Evolutionary conservation across 2,888 invertebrate genomes (phyloP).

Genomic region (Cynaeus angustus): DNA sequence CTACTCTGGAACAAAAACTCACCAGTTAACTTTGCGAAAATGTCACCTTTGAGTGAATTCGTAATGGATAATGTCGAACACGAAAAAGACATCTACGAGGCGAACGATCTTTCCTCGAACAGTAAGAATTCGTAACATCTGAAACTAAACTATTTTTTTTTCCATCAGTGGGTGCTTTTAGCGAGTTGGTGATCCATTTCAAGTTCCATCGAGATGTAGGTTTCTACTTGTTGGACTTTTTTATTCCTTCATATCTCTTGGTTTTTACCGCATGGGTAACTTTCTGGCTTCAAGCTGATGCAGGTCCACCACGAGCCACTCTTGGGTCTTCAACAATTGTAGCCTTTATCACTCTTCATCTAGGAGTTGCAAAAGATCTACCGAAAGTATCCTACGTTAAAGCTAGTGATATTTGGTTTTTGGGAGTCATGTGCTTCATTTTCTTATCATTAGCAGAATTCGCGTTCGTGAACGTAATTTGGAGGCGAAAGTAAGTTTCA

Average conservation of each 20-base stretch:
- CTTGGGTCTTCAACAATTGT: slow-evolving; percentile 89
- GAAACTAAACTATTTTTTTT: too few species aligned
- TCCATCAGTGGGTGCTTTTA: slow-evolving; percentile 84
- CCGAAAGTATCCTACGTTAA: slow-evolving; percentile 94
- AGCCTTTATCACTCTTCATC: slow-evolving; percentile 90
- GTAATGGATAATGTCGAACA: not conserved
- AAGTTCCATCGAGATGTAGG: slow-evolving; percentile 87
- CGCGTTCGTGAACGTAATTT: slow-evolving; percentile 92
- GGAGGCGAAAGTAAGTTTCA: slow-evolving; percentile 83
- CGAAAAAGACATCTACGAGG: not conserved
- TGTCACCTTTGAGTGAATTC: not conserved
- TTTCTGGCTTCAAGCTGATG: slow-evolving; percentile 91
- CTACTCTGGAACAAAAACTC: slow-evolving; percentile 81
- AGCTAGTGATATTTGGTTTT: slow-evolving; percentile 92
- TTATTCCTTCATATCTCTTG: slow-evolving; percentile 89
- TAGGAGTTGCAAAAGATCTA: slow-evolving; percentile 87
- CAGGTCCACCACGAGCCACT: slow-evolving; percentile 87
- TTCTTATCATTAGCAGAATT: slow-evolving; percentile 92
- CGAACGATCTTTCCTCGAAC: slow-evolving; percentile 61
- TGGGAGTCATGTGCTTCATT: slow-evolving; percentile 88
- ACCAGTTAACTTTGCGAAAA: not conserved
- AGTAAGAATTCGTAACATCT: not conserved
- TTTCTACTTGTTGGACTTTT: slow-evolving; percentile 91
- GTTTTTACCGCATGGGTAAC: slow-evolving; percentile 93
- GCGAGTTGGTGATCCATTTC: slow-evolving; percentile 85